A percentile compares a stretch with the other conserved stretches of the same genome.
phyloP scores from a whole-genome alignment of 2,888 invertebrate genomes.

The Geotrupes spiniger region DNA sequence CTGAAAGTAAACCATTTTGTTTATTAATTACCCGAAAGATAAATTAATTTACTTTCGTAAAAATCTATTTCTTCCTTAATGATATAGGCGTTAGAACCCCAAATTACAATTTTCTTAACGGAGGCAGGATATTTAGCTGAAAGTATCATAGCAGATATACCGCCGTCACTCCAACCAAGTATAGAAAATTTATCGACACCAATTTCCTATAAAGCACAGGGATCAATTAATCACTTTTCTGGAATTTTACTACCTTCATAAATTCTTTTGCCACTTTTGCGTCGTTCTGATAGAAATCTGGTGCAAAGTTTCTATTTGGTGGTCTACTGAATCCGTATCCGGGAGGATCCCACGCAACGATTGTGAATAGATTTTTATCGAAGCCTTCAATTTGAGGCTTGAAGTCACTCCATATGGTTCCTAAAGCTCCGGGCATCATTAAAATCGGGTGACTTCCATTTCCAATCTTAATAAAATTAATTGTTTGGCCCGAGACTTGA shows the following conservation, averaged over 20 bases:
- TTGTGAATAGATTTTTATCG: slow-evolving; percentile 59
- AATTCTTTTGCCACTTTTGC: slow-evolving; percentile 67
- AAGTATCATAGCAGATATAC: slow-evolving; percentile 72
- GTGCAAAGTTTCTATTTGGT: slow-evolving; percentile 67
- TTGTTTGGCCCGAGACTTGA: slow-evolving; percentile 57
- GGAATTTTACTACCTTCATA: slow-evolving; percentile 59
- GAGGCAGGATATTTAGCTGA: slow-evolving; percentile 66
- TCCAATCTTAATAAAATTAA: slow-evolving; percentile 65
- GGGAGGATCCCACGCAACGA: slow-evolving; percentile 80
- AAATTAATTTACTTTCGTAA: slow-evolving; percentile 56
- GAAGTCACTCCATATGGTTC: slow-evolving; percentile 81
- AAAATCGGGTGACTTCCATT: slow-evolving; percentile 61
- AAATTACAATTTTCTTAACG: slow-evolving; percentile 71
- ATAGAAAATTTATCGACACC: slow-evolving; percentile 69
- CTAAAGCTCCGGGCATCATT: slow-evolving; percentile 77
- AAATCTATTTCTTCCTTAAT: slow-evolving; percentile 63
- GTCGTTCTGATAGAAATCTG: slow-evolving; percentile 72
- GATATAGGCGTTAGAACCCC: slow-evolving; percentile 77
- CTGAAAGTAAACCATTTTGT: slow-evolving; percentile 47
- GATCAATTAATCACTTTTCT: background rate
- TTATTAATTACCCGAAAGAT: too few species aligned
- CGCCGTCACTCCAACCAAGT: slow-evolving; percentile 90
- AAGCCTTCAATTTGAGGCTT: slow-evolving; percentile 71
- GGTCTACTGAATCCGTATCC: slow-evolving; percentile 85
- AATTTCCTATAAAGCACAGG: slow-evolving; percentile 53